phyloP scores from a whole-genome alignment of 2,113 vertebrate genomes.

The Clupea harengus region DNA sequence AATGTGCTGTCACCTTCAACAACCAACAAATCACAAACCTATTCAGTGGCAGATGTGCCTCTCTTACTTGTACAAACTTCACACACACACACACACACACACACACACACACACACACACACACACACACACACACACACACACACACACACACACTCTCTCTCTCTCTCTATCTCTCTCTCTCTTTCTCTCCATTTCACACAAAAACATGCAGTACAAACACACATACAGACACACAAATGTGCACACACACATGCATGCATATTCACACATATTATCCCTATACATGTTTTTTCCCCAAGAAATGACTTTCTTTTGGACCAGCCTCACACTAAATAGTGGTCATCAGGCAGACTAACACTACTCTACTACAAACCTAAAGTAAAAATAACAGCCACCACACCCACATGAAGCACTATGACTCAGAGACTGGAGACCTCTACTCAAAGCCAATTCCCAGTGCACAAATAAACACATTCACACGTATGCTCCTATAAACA shows the following conservation, averaged over 20 bases:
- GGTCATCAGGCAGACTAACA: not conserved
- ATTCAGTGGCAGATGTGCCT: not conserved
- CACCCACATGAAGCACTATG: not conserved
- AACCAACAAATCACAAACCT: not conserved
- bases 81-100: not conserved
- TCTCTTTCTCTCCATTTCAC: too few relatives aligned
- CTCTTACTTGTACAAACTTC: not conserved
- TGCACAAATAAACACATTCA: not conserved
- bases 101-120: not conserved
- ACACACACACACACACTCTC: not conserved
- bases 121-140: not conserved
- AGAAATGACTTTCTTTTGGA: not conserved
- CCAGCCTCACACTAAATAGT: not conserved
- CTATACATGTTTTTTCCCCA: not conserved
- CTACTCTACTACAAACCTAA: not conserved
- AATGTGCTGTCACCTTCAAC: not conserved
- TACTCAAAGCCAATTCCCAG: conserved; percentile 2
- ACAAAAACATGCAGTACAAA: not conserved
- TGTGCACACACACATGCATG: not conserved
- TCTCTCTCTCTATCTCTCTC: too few relatives aligned
- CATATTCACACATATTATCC: too few relatives aligned
- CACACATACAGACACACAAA: not conserved
- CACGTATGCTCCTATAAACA: not conserved
- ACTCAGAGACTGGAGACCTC: not conserved
- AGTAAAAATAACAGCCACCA: conserved; percentile 9